Base-by-base conservation (phyloP, 2,888 invertebrate species). In the Lasius platythorax region DNA sequence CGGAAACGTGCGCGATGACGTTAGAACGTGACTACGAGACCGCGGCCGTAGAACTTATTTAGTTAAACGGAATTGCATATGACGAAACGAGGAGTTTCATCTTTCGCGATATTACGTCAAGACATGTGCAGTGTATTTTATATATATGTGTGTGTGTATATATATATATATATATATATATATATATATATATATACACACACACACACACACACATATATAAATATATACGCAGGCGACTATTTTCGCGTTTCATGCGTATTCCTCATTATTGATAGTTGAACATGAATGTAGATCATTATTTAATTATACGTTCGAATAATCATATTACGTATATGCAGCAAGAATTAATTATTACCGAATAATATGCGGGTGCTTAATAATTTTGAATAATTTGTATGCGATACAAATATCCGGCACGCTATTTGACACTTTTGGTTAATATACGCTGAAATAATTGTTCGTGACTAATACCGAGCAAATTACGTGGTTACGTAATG, bases 351-450 rank as follows among this genome's bases (percentile, higher is more conserved):
- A 81, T 81, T 81, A 61, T 81, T 81, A 73, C 40, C 73, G 33
- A 81, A 81, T 81, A 81, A 81, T 81, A 81, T 28, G 46, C 61
- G 18, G 53, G 56, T 23, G 79, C 79, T 81, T 73, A 73, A 81
- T 73, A 81, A 81, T 81, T 81, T 73, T 73, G 73, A 81, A 81
- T 81, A 81, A 81, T 81, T 81, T 73, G n/a, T 73, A 61, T 28
- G 28, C 33, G 73, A 61, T 33, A 73, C 79, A 81, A 81, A 81
- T 73, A 73, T 73, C 73, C 46, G 30, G 33, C 58, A 61, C 73
- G 79, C 58, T 73, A 81, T 81, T 81, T 81, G 79, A 81, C 79
- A 81, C 58, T 81, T 61, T 81, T 81, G 73, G 79, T 73, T 81
- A 61, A 61, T 61, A 46, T 23, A 37, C 58, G 58, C 33, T 70